phyloP scores from a whole-genome alignment of 2,888 invertebrate genomes.

The Andrena bucephala region DNA sequence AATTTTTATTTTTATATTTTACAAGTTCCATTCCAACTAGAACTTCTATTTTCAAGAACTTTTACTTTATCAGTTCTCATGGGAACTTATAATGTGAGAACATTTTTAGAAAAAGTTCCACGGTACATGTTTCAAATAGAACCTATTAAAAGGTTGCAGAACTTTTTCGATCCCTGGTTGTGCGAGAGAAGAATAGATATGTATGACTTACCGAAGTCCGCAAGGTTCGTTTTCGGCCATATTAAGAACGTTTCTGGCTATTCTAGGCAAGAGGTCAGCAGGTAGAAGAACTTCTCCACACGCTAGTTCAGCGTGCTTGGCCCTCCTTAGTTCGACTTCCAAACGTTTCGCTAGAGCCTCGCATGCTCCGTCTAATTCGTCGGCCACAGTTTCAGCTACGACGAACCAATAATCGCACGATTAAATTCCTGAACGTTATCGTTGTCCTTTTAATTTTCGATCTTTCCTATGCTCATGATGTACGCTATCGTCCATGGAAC shows the following conservation, averaged over 20 bases:
- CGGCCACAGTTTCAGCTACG: conserved; percentile 84
- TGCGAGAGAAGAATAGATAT: not conserved
- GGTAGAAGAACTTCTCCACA: conserved; percentile 95
- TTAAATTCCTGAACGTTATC: not conserved
- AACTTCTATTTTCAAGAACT: no score
- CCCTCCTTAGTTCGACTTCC: conserved; percentile 92
- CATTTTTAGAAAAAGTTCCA: no score
- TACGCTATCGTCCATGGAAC: no score
- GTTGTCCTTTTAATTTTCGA: no score
- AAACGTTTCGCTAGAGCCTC: conserved; percentile 91
- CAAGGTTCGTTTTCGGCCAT: conserved; percentile 96
- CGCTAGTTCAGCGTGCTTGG: conserved; percentile 92
- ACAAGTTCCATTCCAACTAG: no score
- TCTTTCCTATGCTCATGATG: no score
- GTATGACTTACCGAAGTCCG: conserved; percentile 88
- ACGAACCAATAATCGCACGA: conserved; percentile 60
- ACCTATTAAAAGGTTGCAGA: no score
- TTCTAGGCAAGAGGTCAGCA: conserved; percentile 91
- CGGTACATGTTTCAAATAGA: no score
- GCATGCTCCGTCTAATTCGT: conserved; percentile 87
- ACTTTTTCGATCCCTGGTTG: no score
- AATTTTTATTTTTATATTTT: no score
- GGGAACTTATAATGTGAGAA: no score
- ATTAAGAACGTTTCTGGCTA: conserved; percentile 92
- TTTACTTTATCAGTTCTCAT: no score